Percentiles rank a stretch among this genome's conserved stretches.
phyloP scores from a whole-genome alignment of 2,888 invertebrate genomes.

The Brenthis ino region DNA sequence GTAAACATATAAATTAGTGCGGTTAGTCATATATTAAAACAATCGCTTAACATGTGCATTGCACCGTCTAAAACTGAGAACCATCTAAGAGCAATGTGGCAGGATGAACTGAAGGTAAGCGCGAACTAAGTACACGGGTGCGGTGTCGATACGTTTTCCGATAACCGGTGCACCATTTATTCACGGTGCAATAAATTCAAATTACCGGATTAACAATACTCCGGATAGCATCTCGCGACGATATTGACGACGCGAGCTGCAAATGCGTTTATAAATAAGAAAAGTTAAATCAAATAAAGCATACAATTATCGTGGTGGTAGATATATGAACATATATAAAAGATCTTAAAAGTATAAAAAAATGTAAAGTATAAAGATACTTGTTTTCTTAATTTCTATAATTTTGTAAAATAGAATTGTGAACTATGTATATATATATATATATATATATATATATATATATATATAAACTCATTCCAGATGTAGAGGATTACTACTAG shows the following conservation, averaged over 20 bases:
- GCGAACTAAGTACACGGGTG: conserved; percentile 53
- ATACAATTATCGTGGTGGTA: background rate
- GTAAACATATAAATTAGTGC: background rate
- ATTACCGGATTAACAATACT: conserved; percentile 82
- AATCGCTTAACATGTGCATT: conserved; percentile 30
- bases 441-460: no score
- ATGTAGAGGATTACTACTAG: no score
- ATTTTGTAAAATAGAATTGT: no score
- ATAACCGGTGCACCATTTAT: conserved; percentile 78
- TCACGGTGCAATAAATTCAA: conserved; percentile 82
- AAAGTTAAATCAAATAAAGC: conserved; percentile 21
- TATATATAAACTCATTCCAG: no score
- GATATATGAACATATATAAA: no score
- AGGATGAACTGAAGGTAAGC: conserved; percentile 44
- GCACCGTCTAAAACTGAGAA: conserved; percentile 30
- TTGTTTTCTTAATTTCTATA: no score
- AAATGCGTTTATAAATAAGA: conserved; percentile 26
- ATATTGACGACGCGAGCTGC: conserved; percentile 35
- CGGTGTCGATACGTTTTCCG: conserved; percentile 70
- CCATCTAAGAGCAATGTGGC: conserved; percentile 22
- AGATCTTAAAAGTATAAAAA: no score
- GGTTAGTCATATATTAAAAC: background rate
- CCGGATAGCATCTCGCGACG: conserved; percentile 72
- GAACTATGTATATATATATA: no score
- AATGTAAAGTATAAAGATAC: no score